Evolutionary conservation across 2,797 vertebrate genomes (phyloP).

Genomic region (Argyrosomus regius): DNA sequence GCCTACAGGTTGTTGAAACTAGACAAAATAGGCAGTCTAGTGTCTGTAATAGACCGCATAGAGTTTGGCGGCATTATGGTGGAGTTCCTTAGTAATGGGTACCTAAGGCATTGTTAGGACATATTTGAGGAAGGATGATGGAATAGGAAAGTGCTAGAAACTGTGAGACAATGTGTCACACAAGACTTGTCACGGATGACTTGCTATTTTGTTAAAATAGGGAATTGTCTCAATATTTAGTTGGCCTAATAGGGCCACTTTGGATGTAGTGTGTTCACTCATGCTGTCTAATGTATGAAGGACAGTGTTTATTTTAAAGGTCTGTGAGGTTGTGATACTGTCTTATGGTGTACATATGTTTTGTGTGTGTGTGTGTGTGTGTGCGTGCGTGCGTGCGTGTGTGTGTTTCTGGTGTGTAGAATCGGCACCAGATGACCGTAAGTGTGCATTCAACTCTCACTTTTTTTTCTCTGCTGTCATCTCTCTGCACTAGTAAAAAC

Average conservation of each 20-base stretch:
- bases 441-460: slow-evolving; percentile 61
- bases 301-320: slow-evolving; percentile 58
- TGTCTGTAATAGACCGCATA: slow-evolving; percentile 37
- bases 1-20: slow-evolving; percentile 41
- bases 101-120: slow-evolving; percentile 47
- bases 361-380: slow-evolving; percentile 19
- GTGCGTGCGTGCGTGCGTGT: slow-evolving; percentile 24
- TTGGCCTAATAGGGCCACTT: slow-evolving; percentile 52
- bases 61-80: slow-evolving; percentile 41
- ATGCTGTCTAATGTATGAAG: slow-evolving; percentile 68
- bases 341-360: slow-evolving; percentile 62
- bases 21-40: slow-evolving; percentile 40
- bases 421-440: slow-evolving; percentile 51
- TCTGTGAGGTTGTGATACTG: slow-evolving; percentile 60
- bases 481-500: slow-evolving; percentile 85
- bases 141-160: slow-evolving; percentile 55
- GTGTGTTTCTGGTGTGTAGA: slow-evolving; percentile 58
- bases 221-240: slow-evolving; percentile 60
- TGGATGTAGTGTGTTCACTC: slow-evolving; percentile 54
- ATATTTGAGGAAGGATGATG: slow-evolving; percentile 38
- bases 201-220: slow-evolving; percentile 65
- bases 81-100: slow-evolving; percentile 46
- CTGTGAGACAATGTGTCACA: slow-evolving; percentile 58
- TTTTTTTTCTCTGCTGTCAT: slow-evolving; percentile 76
- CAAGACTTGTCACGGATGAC: slow-evolving; percentile 34